Evolutionary conservation across 2,888 invertebrate genomes (phyloP).

Genomic region (Eretmocerus hayati): DNA sequence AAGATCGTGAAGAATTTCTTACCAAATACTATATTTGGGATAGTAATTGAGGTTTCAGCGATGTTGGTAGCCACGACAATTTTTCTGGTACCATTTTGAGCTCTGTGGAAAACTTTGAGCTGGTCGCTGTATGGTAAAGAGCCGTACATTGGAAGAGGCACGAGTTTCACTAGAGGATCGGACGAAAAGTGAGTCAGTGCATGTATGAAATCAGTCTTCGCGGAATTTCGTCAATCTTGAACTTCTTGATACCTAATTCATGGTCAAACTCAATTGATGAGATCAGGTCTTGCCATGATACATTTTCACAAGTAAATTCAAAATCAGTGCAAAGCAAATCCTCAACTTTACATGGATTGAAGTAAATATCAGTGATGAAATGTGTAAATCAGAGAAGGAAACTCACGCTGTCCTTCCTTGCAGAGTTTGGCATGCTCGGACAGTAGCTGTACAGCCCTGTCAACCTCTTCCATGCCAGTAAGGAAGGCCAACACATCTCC

Average conservation of each 20-base stretch:
- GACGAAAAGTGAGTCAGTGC: too few species aligned
- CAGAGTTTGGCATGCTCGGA: constrained; percentile 55
- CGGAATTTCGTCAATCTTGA: too few species aligned
- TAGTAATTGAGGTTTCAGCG: constrained; percentile 94
- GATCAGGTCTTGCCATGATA: too few species aligned
- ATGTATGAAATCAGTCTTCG: too few species aligned
- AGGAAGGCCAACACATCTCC: constrained; percentile 91
- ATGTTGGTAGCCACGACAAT: constrained; percentile 92
- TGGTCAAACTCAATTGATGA: too few species aligned
- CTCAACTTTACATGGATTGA: too few species aligned
- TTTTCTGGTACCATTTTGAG: constrained; percentile 69
- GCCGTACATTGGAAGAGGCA: constrained; percentile 87
- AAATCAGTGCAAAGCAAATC: too few species aligned
- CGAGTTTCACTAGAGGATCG: constrained; percentile 55
- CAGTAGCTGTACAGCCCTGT: constrained; percentile 62
- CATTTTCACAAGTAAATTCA: too few species aligned
- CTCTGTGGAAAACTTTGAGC: constrained; percentile 71
- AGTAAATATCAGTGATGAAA: too few species aligned
- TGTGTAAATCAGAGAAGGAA: too few species aligned
- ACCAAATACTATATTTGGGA: constrained; percentile 88
- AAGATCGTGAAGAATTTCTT: too few species aligned
- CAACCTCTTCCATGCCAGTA: constrained; percentile 92
- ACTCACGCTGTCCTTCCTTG: constrained; percentile 46
- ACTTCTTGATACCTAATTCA: too few species aligned
- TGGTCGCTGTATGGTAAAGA: constrained; percentile 75